These are phyloP conservation scores for Synergus umbraculus DNA, from an alignment of 2,888 invertebrate species.

Conservation along the genomic window DNA sequence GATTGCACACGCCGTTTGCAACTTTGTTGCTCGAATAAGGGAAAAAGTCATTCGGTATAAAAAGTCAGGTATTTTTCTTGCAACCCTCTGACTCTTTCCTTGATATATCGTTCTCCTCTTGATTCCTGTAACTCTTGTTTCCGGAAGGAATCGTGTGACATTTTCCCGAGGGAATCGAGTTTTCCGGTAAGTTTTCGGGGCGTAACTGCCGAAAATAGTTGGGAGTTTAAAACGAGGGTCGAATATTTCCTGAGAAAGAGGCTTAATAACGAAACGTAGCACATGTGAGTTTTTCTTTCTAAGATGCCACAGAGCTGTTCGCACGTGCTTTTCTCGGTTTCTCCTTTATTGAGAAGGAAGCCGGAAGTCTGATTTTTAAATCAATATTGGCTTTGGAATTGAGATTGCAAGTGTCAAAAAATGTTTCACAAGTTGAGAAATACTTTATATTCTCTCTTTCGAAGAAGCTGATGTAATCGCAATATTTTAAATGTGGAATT, in stretches of 20 bases:
- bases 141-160: slow-evolving; percentile 44
- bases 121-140: background rate
- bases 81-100: slow-evolving; percentile 21
- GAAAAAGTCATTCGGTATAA: background rate
- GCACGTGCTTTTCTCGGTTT: slow-evolving; percentile 60
- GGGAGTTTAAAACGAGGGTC: slow-evolving; percentile 43
- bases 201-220: slow-evolving; percentile 47
- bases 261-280: background rate
- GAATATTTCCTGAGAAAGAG: slow-evolving; percentile 39
- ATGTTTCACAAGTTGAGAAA: background rate
- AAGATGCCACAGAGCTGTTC: slow-evolving; percentile 71
- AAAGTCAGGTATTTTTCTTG: background rate
- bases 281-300: slow-evolving; percentile 58
- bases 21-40: background rate
- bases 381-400: background rate
- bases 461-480: slow-evolving; percentile 4
- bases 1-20: slow-evolving; percentile 11
- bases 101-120: slow-evolving; percentile 40
- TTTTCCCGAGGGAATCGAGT: slow-evolving; percentile 51
- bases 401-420: background rate
- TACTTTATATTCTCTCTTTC: background rate
- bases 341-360: background rate
- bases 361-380: background rate
- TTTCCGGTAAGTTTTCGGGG: slow-evolving; percentile 38
- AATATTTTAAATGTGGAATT: slow-evolving; percentile 17